phyloP scores from a whole-genome alignment of 2,113 vertebrate species.

The Crotalus horridus region DNA sequence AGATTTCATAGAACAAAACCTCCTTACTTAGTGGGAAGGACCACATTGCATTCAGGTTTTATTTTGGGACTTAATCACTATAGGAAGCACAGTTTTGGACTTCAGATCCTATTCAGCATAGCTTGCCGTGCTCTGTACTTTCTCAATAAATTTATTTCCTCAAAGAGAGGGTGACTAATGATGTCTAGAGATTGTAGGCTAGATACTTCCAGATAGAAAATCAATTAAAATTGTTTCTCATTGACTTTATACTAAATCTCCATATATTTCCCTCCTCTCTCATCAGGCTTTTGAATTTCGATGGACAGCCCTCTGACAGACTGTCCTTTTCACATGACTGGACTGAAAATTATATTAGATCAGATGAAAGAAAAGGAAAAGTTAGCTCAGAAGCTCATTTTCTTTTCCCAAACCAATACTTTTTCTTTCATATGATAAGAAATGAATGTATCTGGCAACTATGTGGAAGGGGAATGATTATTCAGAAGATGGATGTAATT shows the following conservation, averaged over 20 bases:
- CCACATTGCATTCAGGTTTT: neutral
- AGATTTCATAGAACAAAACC: neutral
- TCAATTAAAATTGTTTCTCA: constrained; percentile 61
- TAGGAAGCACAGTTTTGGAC: neutral
- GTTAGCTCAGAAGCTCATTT: constrained; percentile 30
- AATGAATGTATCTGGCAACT: constrained; percentile 36
- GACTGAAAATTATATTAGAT: constrained; percentile 44
- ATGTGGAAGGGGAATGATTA: constrained; percentile 6
- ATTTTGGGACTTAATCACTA: neutral
- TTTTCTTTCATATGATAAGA: constrained; percentile 21
- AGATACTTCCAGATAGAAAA: constrained; percentile 56
- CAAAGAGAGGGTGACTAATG: constrained; percentile 62
- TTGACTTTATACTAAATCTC: constrained; percentile 51
- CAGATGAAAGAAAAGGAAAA: constrained; percentile 51
- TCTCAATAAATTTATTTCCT: constrained; percentile 55
- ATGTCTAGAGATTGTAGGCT: constrained; percentile 45
- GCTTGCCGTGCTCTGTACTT: constrained; percentile 42
- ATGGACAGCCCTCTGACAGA: neutral
- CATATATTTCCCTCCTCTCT: neutral
- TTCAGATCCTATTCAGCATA: neutral
- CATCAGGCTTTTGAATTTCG: constrained; percentile 38
- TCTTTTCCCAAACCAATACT: constrained; percentile 39
- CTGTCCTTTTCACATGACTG: constrained; percentile 16
- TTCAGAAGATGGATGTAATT: constrained; percentile 32
- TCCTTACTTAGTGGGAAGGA: neutral